These are phyloP conservation scores for Drosophila picticornis DNA, from an alignment of 2,888 invertebrate genomes.

Conservation along the genomic window DNA sequence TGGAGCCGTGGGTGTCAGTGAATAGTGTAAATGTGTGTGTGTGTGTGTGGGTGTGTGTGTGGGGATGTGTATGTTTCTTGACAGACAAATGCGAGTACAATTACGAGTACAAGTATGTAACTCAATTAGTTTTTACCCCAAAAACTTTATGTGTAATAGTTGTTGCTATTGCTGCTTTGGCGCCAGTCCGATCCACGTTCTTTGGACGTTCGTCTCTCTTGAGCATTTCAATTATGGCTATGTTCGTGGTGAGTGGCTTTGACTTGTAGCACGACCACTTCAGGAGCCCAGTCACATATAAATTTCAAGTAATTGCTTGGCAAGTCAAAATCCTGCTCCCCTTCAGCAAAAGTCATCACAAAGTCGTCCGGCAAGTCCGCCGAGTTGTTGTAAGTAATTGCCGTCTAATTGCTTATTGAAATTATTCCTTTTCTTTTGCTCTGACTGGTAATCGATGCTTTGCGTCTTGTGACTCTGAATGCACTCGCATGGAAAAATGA, in stretches of 20 bases:
- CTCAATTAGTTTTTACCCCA: conserved; percentile 75
- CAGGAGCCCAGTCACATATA: conserved; percentile 69
- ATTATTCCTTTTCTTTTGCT: conserved; percentile 48
- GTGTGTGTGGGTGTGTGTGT: conserved; percentile 1
- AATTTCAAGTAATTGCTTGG: conserved; percentile 76
- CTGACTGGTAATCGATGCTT: conserved; percentile 39
- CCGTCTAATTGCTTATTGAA: conserved; percentile 77
- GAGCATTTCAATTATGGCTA: conserved; percentile 73
- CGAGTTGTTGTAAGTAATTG: conserved; percentile 77
- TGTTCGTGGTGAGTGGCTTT: conserved; percentile 41
- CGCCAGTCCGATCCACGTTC: conserved; percentile 49
- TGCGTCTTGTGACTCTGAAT: conserved; percentile 14
- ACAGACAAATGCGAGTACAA: conserved; percentile 35
- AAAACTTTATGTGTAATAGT: conserved; percentile 66
- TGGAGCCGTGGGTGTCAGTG: conserved; percentile 9
- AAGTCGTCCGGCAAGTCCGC: conserved; percentile 47
- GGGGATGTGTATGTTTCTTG: background rate
- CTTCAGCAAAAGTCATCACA: conserved; percentile 55
- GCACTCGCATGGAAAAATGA: conserved; percentile 30
- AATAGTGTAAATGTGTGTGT: conserved; percentile 2
- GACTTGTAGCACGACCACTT: conserved; percentile 51
- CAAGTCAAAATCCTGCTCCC: conserved; percentile 50
- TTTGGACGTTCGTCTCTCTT: conserved; percentile 50
- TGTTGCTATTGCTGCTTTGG: conserved; percentile 45
- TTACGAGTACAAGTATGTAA: conserved; percentile 65